phyloP scores from a whole-genome alignment of 2,797 vertebrate species.

The Pseudomugil tenellus region DNA sequence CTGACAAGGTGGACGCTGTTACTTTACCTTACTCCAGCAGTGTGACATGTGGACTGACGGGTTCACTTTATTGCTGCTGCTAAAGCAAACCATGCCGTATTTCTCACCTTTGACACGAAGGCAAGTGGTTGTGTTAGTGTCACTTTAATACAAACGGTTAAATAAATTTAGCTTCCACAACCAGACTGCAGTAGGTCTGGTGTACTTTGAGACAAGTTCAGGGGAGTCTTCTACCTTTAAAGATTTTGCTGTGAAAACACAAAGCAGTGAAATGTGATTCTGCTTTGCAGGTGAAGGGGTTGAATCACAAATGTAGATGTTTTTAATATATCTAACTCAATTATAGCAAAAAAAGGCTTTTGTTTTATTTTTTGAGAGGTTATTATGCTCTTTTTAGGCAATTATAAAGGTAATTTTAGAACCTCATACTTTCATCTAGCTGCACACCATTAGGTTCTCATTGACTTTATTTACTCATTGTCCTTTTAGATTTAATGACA shows the following conservation, averaged over 20 bases:
- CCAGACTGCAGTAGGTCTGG: background rate
- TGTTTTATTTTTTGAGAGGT: too few relatives aligned
- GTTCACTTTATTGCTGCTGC: slow-evolving; percentile 38
- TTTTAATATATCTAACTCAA: background rate
- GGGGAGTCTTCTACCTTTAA: slow-evolving; percentile 11
- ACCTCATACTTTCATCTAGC: slow-evolving; percentile 14
- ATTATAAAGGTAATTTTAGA: slow-evolving; percentile 9
- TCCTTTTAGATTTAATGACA: slow-evolving; percentile 27
- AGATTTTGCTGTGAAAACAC: slow-evolving; percentile 24
- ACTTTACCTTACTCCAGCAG: slow-evolving; percentile 29
- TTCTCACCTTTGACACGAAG: slow-evolving; percentile 43
- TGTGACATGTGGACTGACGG: slow-evolving; percentile 53
- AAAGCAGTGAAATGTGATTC: background rate
- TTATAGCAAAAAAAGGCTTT: too few relatives aligned
- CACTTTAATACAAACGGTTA: background rate
- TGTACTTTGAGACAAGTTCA: slow-evolving; percentile 25
- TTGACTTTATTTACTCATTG: slow-evolving; percentile 14
- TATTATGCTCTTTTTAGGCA: too few relatives aligned
- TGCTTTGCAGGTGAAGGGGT: slow-evolving; percentile 7
- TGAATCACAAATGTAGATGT: slow-evolving; percentile 30
- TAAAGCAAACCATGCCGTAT: slow-evolving; percentile 24
- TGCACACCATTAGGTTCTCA: slow-evolving; percentile 26
- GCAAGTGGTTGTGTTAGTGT: slow-evolving; percentile 53
- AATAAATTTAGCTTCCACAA: slow-evolving; percentile 59
- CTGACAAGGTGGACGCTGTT: slow-evolving; percentile 5